A percentile compares a stretch with the other conserved stretches of the same genome.
Evolutionary conservation across 1,140 invertebrate species (phyloP).

Genomic region (Papilio machaon): DNA sequence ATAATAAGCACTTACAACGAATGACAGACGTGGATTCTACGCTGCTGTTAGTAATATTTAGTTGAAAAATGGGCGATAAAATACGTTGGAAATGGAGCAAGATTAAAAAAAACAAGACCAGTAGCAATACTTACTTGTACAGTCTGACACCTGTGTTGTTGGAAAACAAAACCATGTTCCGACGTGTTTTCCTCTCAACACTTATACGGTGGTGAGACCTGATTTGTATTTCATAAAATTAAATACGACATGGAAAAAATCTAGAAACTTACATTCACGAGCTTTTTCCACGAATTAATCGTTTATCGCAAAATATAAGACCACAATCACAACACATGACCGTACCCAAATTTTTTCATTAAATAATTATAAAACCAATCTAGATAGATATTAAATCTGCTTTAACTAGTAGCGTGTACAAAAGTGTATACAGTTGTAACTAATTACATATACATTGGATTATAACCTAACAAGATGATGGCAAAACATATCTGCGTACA

Average conservation of each 20-base stretch:
- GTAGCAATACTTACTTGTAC: too few relatives aligned
- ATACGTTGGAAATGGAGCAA: background rate
- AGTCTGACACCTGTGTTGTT: background rate
- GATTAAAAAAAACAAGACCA: background rate
- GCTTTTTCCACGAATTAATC: background rate
- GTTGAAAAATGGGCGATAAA: constrained; percentile 7
- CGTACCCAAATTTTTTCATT: too few relatives aligned
- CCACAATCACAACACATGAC: too few relatives aligned
- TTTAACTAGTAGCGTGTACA: too few relatives aligned
- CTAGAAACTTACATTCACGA: background rate
- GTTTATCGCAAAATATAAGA: background rate
- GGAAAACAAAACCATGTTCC: background rate
- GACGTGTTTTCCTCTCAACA: background rate
- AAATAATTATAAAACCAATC: background rate
- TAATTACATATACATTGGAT: background rate
- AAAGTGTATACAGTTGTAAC: background rate
- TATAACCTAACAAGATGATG: constrained; percentile 18
- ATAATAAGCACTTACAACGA: background rate
- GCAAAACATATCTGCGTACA: constrained; percentile 21
- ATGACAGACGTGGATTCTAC: constrained; percentile 32
- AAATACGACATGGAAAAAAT: background rate
- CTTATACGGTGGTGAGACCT: background rate
- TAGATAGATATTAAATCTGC: background rate
- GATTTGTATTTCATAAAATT: background rate
- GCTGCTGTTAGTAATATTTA: constrained; percentile 17